phyloP scores from a whole-genome alignment of 2,888 invertebrate genomes.

The Cheilosia grossa region DNA sequence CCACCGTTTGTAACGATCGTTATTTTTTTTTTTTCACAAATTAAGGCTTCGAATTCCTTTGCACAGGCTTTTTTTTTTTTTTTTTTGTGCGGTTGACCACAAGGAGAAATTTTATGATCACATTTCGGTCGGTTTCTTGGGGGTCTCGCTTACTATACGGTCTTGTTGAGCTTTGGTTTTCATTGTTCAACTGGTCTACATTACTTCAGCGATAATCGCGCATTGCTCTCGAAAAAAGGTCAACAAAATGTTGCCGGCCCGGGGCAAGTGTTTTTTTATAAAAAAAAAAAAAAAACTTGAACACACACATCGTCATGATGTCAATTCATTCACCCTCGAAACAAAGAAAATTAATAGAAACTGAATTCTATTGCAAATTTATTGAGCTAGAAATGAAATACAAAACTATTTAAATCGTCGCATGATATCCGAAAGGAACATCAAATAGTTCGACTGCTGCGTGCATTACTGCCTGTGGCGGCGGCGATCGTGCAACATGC shows the following conservation, averaged over 20 bases:
- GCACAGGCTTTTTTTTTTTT: neutral
- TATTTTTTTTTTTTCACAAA: neutral
- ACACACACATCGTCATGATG: slow-evolving; percentile 46
- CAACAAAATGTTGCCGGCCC: slow-evolving; percentile 49
- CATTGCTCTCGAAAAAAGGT: slow-evolving; percentile 11
- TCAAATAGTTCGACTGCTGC: slow-evolving; percentile 21
- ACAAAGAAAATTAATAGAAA: slow-evolving; percentile 30
- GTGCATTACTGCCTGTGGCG: slow-evolving; percentile 40
- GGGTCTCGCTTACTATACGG: neutral
- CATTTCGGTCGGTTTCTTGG: slow-evolving; percentile 11
- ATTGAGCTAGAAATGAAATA: slow-evolving; percentile 18
- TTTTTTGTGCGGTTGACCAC: slow-evolving; percentile 52
- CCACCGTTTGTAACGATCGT: neutral
- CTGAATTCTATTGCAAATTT: slow-evolving; percentile 34
- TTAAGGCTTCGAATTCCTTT: slow-evolving; percentile 4
- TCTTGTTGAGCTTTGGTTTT: neutral
- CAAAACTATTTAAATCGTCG: slow-evolving; percentile 25
- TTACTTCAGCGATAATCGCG: neutral
- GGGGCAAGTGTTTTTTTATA: slow-evolving; percentile 8
- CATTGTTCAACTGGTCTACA: neutral
- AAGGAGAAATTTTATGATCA: slow-evolving; percentile 28
- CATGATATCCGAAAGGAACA: slow-evolving; percentile 35
- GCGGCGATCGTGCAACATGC: slow-evolving; percentile 47
- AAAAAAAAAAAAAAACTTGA: neutral
- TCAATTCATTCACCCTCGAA: slow-evolving; percentile 29